Percentiles rank a stretch among this genome's conserved stretches.
These are phyloP conservation scores for Meandrusa payeni DNA, from an alignment of 2,888 invertebrate species.

Conservation along the genomic window DNA sequence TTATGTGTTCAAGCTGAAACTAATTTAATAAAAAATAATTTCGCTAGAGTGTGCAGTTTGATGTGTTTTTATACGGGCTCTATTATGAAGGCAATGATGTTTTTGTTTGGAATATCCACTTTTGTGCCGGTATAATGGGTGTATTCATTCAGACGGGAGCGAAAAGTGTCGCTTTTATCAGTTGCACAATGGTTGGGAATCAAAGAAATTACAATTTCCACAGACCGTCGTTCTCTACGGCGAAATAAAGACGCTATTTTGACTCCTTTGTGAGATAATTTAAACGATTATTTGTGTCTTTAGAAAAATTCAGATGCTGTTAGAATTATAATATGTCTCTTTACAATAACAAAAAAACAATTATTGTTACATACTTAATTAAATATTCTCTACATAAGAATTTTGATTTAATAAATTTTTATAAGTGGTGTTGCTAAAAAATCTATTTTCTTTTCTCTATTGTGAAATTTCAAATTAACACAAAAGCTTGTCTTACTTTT, in stretches of 20 bases:
- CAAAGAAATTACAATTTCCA: slow-evolving; percentile 75
- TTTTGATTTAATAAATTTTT: too few species aligned
- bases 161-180: slow-evolving; percentile 78
- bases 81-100: slow-evolving; percentile 63
- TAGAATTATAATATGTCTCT: too few species aligned
- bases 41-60: slow-evolving; percentile 38
- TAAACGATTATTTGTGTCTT: slow-evolving; percentile 21
- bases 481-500: slow-evolving; percentile 6
- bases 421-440: background rate
- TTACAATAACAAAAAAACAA: too few species aligned
- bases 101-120: slow-evolving; percentile 74
- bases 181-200: slow-evolving; percentile 70
- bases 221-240: slow-evolving; percentile 55
- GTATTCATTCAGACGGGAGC: slow-evolving; percentile 73
- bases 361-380: too few species aligned
- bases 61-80: slow-evolving; percentile 58
- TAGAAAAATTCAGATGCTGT: too few species aligned
- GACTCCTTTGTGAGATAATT: slow-evolving; percentile 26
- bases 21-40: slow-evolving; percentile 20
- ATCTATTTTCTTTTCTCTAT: background rate
- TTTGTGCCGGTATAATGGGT: slow-evolving; percentile 75
- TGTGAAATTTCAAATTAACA: slow-evolving; percentile 9
- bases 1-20: slow-evolving; percentile 4
- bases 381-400: too few species aligned
- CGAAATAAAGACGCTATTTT: slow-evolving; percentile 32